Evolutionary conservation across 1,140 invertebrate species (phyloP), one percentile per base, ranked within the genome.

Genomic region (Harlomillsia oculata): DNA sequence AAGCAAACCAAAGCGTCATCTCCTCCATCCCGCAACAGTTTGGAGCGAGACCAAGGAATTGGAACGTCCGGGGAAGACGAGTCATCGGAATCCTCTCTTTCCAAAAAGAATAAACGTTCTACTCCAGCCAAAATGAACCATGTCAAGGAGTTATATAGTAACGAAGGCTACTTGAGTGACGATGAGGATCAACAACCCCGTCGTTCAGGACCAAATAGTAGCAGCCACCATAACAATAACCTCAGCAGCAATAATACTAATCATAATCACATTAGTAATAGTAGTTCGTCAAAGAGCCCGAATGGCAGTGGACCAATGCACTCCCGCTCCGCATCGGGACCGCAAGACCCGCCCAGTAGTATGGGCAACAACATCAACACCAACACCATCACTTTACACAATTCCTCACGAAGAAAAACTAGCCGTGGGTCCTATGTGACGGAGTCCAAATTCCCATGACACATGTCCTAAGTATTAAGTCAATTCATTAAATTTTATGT

Each of bases 1-100:
- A 53, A 56, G 30, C 53, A 16, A 14, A 53, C 39, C 20, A 66
- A 53, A 32, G 64, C 58, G 6, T 65, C 66, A 5, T 62, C 66
- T 5, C 62, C 57, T 1, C 59, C 63, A 9, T 61, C 59, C 14
- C 57, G 63, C 6, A 59, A 62, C n/a, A 63, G 59, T 46, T 60
- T 67, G 4, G 88, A 93, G 29, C 85, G 89, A 69, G 89, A 93
- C 70, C 75, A 85, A 3, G 89, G 88, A 0, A 72, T 93, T 0
- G 89, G 89, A 0, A 92, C 88, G 3, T 90, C 86, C 1, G 85
- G 80, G 53, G 72, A 74, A 59, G 86, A 82, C 70, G 68, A 69
- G 58, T 85, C 78, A 3, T 86, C 77, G 46, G 83, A 85, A 67
- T 81, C 77, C 59, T 84, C 80, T 61, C 81, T 81, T 0, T 84